Evolutionary conservation across 2,797 vertebrate species (phyloP).

Genomic region (Esox masquinongy): DNA sequence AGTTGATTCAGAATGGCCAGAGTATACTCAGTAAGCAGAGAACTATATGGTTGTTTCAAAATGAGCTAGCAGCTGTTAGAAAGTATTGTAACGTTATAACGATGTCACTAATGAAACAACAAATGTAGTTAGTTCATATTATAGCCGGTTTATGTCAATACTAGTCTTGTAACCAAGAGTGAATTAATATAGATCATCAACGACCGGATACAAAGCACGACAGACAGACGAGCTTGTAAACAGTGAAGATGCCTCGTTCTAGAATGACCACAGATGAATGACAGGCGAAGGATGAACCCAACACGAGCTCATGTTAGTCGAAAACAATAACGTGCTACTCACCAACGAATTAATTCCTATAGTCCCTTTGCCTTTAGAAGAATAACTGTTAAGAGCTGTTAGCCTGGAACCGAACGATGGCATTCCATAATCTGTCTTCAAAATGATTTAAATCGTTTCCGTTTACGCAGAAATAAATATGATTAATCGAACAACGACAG

Average conservation of each 20-base stretch:
- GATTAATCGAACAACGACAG: background rate
- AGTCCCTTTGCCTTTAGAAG: background rate
- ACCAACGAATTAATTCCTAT: background rate
- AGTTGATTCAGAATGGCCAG: too few relatives aligned
- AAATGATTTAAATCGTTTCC: background rate
- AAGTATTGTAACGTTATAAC: background rate
- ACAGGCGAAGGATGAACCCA: background rate
- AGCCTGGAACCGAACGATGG: background rate
- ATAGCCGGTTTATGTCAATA: background rate
- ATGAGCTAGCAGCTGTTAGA: too few relatives aligned
- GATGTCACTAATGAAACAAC: background rate
- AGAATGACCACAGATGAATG: background rate
- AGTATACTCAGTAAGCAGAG: too few relatives aligned
- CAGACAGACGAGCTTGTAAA: conserved; percentile 17
- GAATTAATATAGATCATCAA: background rate
- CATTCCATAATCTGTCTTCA: conserved; percentile 8
- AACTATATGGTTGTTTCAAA: too few relatives aligned
- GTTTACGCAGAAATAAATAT: background rate
- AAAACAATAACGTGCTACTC: conserved; percentile 10
- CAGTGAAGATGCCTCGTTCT: conserved; percentile 8
- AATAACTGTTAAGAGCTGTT: background rate
- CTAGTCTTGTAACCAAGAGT: background rate
- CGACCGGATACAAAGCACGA: background rate
- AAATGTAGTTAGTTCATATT: background rate
- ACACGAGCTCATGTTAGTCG: conserved; percentile 14